Conservation (phyloP, 2,113 vertebrate species). For the Prochilodus magdalenae region DNA sequence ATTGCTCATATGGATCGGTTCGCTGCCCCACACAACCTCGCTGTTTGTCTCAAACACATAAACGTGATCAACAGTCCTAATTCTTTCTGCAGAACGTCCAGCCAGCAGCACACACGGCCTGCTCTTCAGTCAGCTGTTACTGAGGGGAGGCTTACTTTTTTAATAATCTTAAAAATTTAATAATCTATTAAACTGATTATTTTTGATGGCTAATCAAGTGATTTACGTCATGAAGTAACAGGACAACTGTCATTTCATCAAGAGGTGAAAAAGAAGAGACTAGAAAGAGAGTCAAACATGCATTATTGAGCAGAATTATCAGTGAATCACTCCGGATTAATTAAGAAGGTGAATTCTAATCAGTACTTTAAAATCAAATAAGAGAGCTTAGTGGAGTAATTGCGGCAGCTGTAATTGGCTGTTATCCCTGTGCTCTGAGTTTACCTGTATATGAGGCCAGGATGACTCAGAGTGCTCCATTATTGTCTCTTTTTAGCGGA, state of each 20-base stretch:
- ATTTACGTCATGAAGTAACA: too few species aligned
- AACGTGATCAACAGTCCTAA: background rate
- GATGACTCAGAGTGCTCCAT: constrained; percentile 45
- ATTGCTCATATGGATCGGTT: constrained; percentile 31
- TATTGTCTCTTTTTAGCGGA: constrained; percentile 55
- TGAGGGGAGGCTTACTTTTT: background rate
- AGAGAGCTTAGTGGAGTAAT: background rate
- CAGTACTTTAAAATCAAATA: background rate
- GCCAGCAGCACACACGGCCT: background rate
- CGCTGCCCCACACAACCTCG: constrained; percentile 4
- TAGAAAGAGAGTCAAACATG: too few species aligned
- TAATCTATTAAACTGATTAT: too few species aligned
- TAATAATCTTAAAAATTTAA: background rate
- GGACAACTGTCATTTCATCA: too few species aligned
- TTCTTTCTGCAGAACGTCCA: background rate
- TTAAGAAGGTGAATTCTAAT: background rate
- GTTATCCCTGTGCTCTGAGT: constrained; percentile 2
- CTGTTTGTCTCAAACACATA: constrained; percentile 8
- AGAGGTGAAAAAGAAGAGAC: too few species aligned
- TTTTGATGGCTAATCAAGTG: too few species aligned
- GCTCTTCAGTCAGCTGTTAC: background rate
- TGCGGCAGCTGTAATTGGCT: background rate
- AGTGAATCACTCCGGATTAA: background rate
- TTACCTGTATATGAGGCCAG: background rate
- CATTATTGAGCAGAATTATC: too few species aligned